Conservation (phyloP, 2,888 invertebrate genomes). For the Cyclophora albipunctata region DNA sequence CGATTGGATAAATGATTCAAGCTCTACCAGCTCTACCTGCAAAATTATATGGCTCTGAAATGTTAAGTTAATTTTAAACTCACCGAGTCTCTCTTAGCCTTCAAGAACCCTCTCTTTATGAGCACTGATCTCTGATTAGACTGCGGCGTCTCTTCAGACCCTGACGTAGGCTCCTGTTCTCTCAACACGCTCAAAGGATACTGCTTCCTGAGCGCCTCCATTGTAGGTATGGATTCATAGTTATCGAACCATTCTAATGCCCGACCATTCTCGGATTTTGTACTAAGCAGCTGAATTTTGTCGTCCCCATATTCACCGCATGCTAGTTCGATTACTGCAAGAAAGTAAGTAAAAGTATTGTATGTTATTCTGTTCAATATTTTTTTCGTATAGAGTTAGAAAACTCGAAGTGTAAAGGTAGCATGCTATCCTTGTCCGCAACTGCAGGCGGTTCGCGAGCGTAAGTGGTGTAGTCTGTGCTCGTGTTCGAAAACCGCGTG, state of each 20-base stretch:
- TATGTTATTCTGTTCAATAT: background rate
- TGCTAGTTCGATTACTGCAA: slow-evolving; percentile 92
- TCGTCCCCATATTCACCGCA: slow-evolving; percentile 93
- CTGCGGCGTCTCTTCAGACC: slow-evolving; percentile 81
- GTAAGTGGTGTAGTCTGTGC: too few species aligned
- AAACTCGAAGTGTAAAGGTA: too few species aligned
- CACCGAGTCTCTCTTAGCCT: slow-evolving; percentile 83
- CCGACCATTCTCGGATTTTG: slow-evolving; percentile 82
- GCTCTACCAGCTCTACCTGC: too few species aligned
- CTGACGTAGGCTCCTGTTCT: slow-evolving; percentile 50
- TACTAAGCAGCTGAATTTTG: slow-evolving; percentile 79
- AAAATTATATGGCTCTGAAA: too few species aligned
- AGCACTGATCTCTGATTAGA: slow-evolving; percentile 83
- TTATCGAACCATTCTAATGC: slow-evolving; percentile 81
- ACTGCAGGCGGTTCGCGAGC: too few species aligned
- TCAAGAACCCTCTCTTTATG: slow-evolving; percentile 81
- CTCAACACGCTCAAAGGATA: slow-evolving; percentile 68
- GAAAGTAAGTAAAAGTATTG: background rate
- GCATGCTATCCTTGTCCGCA: too few species aligned
- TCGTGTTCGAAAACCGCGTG: too few species aligned
- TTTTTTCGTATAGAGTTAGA: too few species aligned
- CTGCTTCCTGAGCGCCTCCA: slow-evolving; percentile 74
- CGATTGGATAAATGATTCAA: too few species aligned
- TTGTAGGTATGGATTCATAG: slow-evolving; percentile 67
- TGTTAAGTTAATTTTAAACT: slow-evolving; percentile 19